Percentiles rank a stretch among this genome's conserved stretches.
Evolutionary conservation across 2,113 vertebrate species (phyloP).

Genomic region (Silurus asotus): DNA sequence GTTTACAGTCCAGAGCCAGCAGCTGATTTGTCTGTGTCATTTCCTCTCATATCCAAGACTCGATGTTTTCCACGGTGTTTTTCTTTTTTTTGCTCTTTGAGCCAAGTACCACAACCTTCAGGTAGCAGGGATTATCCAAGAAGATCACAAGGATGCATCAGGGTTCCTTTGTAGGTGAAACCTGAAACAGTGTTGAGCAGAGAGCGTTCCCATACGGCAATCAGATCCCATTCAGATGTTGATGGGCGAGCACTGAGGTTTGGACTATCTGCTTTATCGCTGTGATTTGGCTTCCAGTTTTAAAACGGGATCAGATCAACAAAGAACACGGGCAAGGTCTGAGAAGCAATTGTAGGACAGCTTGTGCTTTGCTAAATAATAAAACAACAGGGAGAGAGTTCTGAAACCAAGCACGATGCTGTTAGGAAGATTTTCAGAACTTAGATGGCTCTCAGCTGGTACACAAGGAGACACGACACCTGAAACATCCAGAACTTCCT

Average conservation of each 20-base stretch:
- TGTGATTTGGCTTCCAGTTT: slow-evolving; percentile 51
- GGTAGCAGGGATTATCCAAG: slow-evolving; percentile 37
- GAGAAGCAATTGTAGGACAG: background rate
- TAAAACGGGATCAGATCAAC: slow-evolving; percentile 55
- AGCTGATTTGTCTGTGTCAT: slow-evolving; percentile 46
- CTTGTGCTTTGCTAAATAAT: background rate
- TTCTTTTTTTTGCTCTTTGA: slow-evolving; percentile 42
- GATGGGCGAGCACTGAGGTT: slow-evolving; percentile 41
- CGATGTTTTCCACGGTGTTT: slow-evolving; percentile 28
- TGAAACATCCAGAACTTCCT: slow-evolving; percentile 30
- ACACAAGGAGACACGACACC: background rate
- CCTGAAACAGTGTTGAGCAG: slow-evolving; percentile 51
- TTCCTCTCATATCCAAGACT: slow-evolving; percentile 35
- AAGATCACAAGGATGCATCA: slow-evolving; percentile 60
- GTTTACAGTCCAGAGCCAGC: slow-evolving; percentile 60
- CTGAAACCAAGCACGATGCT: background rate
- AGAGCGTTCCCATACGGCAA: slow-evolving; percentile 52
- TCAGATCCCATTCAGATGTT: slow-evolving; percentile 62
- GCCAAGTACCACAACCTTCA: slow-evolving; percentile 40
- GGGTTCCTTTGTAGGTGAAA: slow-evolving; percentile 53
- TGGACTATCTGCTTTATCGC: slow-evolving; percentile 57
- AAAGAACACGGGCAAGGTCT: background rate
- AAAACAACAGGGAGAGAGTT: background rate
- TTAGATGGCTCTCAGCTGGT: slow-evolving; percentile 11
- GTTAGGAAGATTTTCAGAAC: background rate